Evolutionary conservation across 2,797 vertebrate species (phyloP).

Genomic region (Syncerus caffer): DNA sequence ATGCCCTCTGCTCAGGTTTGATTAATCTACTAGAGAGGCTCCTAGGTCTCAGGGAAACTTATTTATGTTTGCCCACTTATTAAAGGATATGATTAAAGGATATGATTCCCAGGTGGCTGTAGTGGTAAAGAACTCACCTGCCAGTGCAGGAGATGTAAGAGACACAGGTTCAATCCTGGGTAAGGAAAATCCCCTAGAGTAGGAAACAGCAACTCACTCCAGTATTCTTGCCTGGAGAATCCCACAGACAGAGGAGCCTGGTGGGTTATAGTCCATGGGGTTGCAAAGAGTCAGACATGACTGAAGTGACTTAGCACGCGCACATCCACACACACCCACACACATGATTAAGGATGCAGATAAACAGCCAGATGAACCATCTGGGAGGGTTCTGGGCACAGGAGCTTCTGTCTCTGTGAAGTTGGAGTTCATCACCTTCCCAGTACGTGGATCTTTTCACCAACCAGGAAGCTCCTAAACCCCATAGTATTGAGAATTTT

Average conservation of each 20-base stretch:
- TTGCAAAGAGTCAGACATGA: neutral
- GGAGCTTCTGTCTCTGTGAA: neutral
- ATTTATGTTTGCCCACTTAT: neutral
- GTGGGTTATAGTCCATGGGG: neutral
- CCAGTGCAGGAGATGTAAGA: neutral
- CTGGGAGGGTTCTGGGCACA: neutral
- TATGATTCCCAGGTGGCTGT: neutral
- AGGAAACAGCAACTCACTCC: neutral
- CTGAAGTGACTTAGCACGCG: rapidly evolving
- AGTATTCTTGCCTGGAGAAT: neutral
- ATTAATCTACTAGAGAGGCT: neutral
- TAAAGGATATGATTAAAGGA: neutral
- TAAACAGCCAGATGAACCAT: neutral
- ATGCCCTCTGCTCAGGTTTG: neutral
- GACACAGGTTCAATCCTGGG: neutral
- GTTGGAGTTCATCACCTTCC: neutral
- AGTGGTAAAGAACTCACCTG: neutral
- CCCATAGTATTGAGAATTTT: neutral
- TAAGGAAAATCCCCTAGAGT: neutral
- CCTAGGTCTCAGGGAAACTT: neutral
- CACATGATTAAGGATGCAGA: neutral
- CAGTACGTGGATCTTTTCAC: neutral
- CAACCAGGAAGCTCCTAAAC: neutral
- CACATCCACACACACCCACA: neutral
- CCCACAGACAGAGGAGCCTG: neutral